phyloP scores from a whole-genome alignment of 64 coral and sea anemone species.

The Cladopsammia gracilis region DNA sequence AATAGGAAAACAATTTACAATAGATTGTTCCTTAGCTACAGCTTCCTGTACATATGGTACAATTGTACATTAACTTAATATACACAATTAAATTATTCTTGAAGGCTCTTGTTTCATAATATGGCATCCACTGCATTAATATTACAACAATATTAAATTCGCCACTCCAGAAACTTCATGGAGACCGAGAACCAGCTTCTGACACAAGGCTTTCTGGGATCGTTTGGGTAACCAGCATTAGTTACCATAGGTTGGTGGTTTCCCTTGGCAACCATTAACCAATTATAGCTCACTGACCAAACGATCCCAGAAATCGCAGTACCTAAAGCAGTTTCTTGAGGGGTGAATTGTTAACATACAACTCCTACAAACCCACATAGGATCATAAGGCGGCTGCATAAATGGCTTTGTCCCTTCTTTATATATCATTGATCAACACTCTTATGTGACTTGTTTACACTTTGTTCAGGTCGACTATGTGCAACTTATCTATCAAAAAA shows the following conservation, averaged over 20 bases:
- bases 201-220: no score
- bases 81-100: neutral
- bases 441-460: neutral
- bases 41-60: slow-evolving; percentile 1
- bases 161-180: no score
- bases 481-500: slow-evolving; percentile 20
- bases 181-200: no score
- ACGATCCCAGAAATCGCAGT: no score
- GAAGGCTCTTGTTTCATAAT: slow-evolving; percentile 42
- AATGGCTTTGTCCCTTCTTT: neutral
- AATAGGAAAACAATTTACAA: slow-evolving; percentile 9
- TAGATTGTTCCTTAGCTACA: no score
- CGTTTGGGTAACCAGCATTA: no score
- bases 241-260: no score
- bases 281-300: no score
- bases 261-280: no score
- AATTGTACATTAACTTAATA: slow-evolving; percentile 41
- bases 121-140: neutral
- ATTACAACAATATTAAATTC: slow-evolving; percentile 19
- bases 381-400: neutral
- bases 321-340: no score
- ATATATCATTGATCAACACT: neutral
- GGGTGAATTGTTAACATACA: no score
- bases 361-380: neutral
- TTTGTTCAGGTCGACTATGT: slow-evolving; percentile 31